Percentiles rank a stretch among this genome's conserved stretches.
These are phyloP conservation scores for Astreopora myriophthalma DNA, from an alignment of 64 coral and sea anemone species.

Conservation along the genomic window DNA sequence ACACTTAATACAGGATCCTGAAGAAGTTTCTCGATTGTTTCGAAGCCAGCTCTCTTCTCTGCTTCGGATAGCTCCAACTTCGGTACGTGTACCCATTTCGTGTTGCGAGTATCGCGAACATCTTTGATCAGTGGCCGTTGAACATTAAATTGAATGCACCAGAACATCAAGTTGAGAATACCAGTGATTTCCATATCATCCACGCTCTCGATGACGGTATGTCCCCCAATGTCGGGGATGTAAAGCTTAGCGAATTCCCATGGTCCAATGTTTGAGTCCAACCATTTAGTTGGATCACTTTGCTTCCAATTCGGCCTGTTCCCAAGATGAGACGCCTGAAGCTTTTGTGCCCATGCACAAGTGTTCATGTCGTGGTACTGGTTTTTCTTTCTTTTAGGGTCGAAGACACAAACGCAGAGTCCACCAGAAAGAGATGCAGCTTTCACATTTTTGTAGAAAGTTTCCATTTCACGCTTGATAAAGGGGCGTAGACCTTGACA, in stretches of 20 bases:
- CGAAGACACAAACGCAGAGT: too few relatives aligned
- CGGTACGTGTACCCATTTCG: slow-evolving; percentile 7
- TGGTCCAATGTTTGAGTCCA: background rate
- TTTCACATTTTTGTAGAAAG: too few relatives aligned
- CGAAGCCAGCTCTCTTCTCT: background rate
- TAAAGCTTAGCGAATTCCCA: slow-evolving; percentile 78
- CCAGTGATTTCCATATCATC: slow-evolving; percentile 18
- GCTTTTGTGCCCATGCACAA: background rate
- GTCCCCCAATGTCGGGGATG: slow-evolving; percentile 21
- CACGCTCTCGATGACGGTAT: background rate
- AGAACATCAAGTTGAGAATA: slow-evolving; percentile 50
- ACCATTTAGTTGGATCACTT: background rate
- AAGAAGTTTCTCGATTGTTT: slow-evolving; percentile 20
- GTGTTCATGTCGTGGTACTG: background rate
- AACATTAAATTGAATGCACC: slow-evolving; percentile 54
- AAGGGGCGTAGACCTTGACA: background rate
- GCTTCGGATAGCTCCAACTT: background rate
- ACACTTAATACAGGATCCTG: background rate
- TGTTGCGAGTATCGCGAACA: slow-evolving; percentile 29
- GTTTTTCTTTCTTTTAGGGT: too few relatives aligned
- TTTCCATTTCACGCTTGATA: too few relatives aligned
- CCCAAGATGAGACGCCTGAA: background rate
- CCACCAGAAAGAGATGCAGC: too few relatives aligned
- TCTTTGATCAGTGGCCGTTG: background rate
- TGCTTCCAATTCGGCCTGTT: background rate